These are phyloP conservation scores for Suillia variegata DNA, from an alignment of 2,888 invertebrate species.

Conservation along the genomic window DNA sequence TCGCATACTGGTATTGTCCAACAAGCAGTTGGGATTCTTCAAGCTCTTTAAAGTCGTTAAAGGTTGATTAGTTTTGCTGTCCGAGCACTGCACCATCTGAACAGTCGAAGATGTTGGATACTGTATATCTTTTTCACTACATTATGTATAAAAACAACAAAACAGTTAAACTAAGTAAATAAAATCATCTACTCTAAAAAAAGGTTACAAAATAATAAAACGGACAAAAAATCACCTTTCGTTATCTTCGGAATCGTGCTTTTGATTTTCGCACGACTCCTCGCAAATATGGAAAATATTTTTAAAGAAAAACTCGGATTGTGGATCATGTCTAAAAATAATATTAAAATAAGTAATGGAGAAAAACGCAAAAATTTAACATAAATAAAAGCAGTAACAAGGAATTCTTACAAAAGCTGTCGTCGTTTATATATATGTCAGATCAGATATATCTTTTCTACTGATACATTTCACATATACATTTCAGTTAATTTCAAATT, in stretches of 20 bases:
- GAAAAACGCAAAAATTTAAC: slow-evolving; percentile 26
- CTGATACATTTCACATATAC: no score
- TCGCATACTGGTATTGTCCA: slow-evolving; percentile 58
- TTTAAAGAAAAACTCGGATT: slow-evolving; percentile 71
- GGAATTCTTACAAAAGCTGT: slow-evolving; percentile 13
- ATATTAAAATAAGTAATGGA: slow-evolving; percentile 30
- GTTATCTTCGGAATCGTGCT: slow-evolving; percentile 32
- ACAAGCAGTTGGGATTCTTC: slow-evolving; percentile 62
- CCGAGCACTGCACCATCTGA: slow-evolving; percentile 70
- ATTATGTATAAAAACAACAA: neutral
- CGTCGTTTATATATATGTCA: no score
- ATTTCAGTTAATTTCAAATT: no score
- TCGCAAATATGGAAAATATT: slow-evolving; percentile 76
- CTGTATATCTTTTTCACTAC: neutral
- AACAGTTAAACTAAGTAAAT: neutral
- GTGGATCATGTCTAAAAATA: slow-evolving; percentile 66
- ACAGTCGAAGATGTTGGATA: slow-evolving; percentile 62
- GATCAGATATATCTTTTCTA: no score
- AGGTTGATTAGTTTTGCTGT: slow-evolving; percentile 63
- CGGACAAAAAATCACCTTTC: slow-evolving; percentile 39
- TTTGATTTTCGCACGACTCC: slow-evolving; percentile 59
- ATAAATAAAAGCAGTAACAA: slow-evolving; percentile 3
- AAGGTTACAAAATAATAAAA: neutral
- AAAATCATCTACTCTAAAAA: neutral
- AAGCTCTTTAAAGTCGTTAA: slow-evolving; percentile 68